phyloP scores from a whole-genome alignment of 2,113 vertebrate genomes.

The Pachycephala philippinensis region DNA sequence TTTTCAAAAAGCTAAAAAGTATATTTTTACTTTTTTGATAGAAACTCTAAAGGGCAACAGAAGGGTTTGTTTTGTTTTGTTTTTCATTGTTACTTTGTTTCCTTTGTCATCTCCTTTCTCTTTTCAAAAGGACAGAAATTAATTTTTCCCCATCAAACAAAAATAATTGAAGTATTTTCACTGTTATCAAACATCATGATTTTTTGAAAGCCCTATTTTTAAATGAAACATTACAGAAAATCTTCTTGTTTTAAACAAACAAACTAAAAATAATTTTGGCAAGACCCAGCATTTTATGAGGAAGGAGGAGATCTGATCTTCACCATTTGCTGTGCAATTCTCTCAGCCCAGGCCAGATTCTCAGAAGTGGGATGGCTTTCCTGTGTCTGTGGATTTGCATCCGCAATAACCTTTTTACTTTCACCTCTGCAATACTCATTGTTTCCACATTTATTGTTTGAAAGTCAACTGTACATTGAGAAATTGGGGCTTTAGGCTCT shows the following conservation, averaged over 20 bases:
- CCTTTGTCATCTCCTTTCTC: not conserved
- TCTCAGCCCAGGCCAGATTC: not conserved
- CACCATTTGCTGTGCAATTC: not conserved
- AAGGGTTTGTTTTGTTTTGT: rapidly evolving
- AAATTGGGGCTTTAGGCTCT: not conserved
- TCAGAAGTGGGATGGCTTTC: not conserved
- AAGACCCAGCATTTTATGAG: not conserved
- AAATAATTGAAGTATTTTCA: not conserved
- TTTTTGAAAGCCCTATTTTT: not conserved
- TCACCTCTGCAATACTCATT: not conserved
- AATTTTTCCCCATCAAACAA: not conserved
- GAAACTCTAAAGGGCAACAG: not conserved
- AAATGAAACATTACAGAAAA: not conserved
- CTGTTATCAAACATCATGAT: not conserved
- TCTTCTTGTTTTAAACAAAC: not conserved
- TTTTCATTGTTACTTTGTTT: not conserved
- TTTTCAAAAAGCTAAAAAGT: not conserved
- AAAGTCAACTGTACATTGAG: not conserved
- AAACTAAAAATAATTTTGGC: not conserved
- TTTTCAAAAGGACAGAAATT: not conserved
- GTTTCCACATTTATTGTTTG: not conserved
- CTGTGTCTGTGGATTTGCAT: not conserved
- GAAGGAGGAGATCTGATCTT: not conserved
- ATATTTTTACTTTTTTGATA: not conserved
- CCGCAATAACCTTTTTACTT: rapidly evolving